Evolutionary conservation across 2,113 vertebrate species (phyloP).

Genomic region (Tichodroma muraria): DNA sequence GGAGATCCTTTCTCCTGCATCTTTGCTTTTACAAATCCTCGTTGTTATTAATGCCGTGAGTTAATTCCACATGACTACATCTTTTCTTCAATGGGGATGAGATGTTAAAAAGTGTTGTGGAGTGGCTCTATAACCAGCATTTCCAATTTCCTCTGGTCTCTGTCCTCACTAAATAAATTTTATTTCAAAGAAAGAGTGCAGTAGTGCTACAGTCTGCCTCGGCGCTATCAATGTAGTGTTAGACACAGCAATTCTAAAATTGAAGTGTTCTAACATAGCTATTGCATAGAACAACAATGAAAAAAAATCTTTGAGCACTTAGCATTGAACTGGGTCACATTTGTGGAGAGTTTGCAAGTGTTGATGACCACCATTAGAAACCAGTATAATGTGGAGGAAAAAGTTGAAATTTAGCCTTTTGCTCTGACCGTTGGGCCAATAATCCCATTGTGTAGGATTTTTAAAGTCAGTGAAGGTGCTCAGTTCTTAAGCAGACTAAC

Average conservation of each 20-base stretch:
- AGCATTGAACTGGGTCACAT: not conserved
- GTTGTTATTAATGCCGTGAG: not conserved
- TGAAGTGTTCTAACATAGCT: not conserved
- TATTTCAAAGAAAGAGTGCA: not conserved
- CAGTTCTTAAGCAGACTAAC: not conserved
- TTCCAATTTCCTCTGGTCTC: slow-evolving; percentile 1
- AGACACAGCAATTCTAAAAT: not conserved
- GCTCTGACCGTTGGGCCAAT: not conserved
- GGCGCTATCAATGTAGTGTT: not conserved
- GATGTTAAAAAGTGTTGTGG: not conserved
- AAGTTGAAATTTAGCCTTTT: not conserved
- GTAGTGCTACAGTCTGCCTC: not conserved
- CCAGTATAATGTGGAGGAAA: not conserved
- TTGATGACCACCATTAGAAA: not conserved
- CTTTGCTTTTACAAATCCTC: not conserved
- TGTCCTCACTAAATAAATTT: not conserved
- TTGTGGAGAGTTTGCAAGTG: not conserved
- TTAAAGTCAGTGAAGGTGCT: not conserved
- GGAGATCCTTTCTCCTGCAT: not conserved
- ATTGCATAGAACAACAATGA: not conserved
- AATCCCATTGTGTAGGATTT: not conserved
- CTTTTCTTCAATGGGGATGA: not conserved
- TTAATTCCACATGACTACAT: slow-evolving; percentile 11
- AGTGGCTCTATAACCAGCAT: not conserved
- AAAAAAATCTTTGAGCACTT: not conserved